These are phyloP conservation scores for Boloria selene DNA, from an alignment of 2,888 invertebrate genomes.

Conservation along the genomic window DNA sequence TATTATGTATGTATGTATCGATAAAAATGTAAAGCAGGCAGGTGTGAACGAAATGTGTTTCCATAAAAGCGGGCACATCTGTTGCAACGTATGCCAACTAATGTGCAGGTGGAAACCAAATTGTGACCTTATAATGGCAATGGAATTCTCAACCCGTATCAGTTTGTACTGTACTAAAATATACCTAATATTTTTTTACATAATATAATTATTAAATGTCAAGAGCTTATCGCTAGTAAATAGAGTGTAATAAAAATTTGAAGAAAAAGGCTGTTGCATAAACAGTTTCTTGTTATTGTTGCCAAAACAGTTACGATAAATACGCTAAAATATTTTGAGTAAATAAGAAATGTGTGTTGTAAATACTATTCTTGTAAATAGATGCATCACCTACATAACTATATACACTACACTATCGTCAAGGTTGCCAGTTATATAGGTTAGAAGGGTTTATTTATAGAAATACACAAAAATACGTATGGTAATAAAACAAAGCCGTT, in stretches of 20 bases:
- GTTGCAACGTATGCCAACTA: slow-evolving; percentile 29
- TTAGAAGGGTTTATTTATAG: slow-evolving; percentile 3
- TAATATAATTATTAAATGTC: too few species aligned
- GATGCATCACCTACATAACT: too few species aligned
- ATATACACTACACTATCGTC: too few species aligned
- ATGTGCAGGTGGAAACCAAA: slow-evolving; percentile 29
- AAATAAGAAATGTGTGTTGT: too few species aligned
- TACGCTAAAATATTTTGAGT: too few species aligned
- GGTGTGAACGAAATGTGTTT: slow-evolving; percentile 35
- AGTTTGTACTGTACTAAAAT: background rate
- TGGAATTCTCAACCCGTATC: background rate
- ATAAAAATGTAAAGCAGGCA: slow-evolving; percentile 25
- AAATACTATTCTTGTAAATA: too few species aligned
- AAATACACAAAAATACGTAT: background rate
- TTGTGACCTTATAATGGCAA: background rate
- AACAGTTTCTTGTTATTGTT: too few species aligned
- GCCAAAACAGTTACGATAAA: too few species aligned
- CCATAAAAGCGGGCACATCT: slow-evolving; percentile 28
- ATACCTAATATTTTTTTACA: background rate
- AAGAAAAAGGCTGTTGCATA: too few species aligned
- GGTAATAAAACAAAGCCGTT: background rate
- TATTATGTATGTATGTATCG: background rate
- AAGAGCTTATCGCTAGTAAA: too few species aligned
- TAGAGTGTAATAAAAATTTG: too few species aligned
- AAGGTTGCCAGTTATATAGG: too few species aligned